A percentile compares a stretch with the other conserved stretches of the same genome.
phyloP scores from a whole-genome alignment of 2,113 vertebrate species.

The Pituophis catenifer region DNA sequence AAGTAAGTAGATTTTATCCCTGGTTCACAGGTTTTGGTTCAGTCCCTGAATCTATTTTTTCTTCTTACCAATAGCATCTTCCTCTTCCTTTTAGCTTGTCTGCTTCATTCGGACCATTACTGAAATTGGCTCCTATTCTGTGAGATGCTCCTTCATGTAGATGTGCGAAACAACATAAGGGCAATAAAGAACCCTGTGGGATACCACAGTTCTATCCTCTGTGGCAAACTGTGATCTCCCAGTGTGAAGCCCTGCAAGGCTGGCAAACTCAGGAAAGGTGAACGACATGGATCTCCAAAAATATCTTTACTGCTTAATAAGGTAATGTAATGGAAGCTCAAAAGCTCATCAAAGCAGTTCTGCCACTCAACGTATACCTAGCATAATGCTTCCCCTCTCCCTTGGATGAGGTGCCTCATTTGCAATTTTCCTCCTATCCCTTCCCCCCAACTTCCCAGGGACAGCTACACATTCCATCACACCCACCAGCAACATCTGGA shows the following conservation, averaged over 20 bases:
- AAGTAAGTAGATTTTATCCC: too few species aligned
- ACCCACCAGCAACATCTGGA: neutral
- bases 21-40: neutral
- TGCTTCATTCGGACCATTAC: neutral
- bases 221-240: neutral
- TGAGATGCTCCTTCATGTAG: neutral
- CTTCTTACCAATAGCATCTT: neutral
- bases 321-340: neutral
- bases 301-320: neutral
- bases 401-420: neutral
- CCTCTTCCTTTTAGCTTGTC: neutral
- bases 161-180: neutral
- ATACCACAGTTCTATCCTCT: neutral
- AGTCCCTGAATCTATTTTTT: neutral
- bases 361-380: neutral
- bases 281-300: neutral
- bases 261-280: neutral
- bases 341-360: neutral
- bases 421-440: neutral
- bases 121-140: neutral
- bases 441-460: neutral
- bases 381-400: neutral
- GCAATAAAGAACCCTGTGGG: neutral
- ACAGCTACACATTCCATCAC: neutral
- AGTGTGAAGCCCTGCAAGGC: neutral